Percentiles rank a stretch among this genome's conserved stretches.
phyloP scores from a whole-genome alignment of 2,888 invertebrate genomes.

The Oscheius sp. region DNA sequence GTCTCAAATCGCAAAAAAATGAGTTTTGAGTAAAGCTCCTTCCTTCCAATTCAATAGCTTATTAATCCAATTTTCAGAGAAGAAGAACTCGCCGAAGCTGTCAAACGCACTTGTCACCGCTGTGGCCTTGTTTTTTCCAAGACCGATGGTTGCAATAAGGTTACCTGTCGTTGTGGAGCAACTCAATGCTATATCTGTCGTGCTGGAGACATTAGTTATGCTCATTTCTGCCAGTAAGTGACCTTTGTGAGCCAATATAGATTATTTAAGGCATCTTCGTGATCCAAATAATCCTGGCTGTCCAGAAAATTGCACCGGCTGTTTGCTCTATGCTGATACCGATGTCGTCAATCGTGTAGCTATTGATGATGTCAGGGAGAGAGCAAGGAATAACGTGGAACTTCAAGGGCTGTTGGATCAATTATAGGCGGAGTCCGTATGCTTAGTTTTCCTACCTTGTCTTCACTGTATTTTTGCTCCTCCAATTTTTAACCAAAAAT shows the following conservation, averaged over 20 bases:
- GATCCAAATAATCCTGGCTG: not conserved
- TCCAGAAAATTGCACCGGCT: not conserved
- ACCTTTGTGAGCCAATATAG: not conserved
- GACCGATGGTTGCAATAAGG: constrained; percentile 74
- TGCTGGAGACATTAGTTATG: constrained; percentile 74
- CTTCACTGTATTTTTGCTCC: too few relatives aligned
- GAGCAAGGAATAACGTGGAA: not conserved
- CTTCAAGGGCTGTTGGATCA: not conserved
- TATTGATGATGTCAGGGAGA: not conserved
- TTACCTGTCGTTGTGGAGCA: constrained; percentile 76
- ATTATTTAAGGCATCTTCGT: not conserved
- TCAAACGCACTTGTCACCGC: constrained; percentile 1
- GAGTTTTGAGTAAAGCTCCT: too few relatives aligned
- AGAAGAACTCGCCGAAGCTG: constrained; percentile 4
- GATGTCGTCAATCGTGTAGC: not conserved
- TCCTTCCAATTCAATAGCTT: not conserved
- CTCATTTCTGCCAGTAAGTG: constrained; percentile 41
- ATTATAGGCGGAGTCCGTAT: not conserved
- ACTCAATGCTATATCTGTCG: constrained; percentile 76
- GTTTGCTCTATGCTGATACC: not conserved
- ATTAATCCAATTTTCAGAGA: not conserved
- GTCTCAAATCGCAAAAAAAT: too few relatives aligned
- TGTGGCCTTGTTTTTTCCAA: constrained; percentile 11
- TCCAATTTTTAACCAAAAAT: too few relatives aligned
- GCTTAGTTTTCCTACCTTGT: too few relatives aligned